Percentiles rank a stretch among this genome's conserved stretches.
Evolutionary conservation across 2,797 vertebrate species (phyloP).

Genomic region (Tragelaphus oryx): DNA sequence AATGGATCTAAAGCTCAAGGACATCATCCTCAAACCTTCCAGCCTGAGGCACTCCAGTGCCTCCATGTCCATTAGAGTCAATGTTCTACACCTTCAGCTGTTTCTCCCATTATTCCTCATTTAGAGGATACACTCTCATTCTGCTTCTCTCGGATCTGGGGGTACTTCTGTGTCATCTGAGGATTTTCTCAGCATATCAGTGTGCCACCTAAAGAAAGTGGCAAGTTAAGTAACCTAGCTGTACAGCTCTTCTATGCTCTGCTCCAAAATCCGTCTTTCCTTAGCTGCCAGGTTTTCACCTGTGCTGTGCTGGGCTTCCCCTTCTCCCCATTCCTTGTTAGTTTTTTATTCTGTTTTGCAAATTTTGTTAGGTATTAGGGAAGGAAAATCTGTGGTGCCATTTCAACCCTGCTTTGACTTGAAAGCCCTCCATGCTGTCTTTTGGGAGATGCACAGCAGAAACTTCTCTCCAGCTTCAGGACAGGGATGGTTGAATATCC

Average conservation of each 20-base stretch:
- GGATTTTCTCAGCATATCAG: background rate
- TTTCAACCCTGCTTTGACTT: background rate
- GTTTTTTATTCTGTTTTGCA: background rate
- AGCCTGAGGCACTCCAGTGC: accelerated
- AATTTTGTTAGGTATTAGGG: background rate
- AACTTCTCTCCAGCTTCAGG: background rate
- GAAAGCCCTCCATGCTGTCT: background rate
- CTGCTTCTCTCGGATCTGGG: background rate
- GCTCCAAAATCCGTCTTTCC: background rate
- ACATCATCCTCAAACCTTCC: background rate
- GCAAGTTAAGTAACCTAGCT: background rate
- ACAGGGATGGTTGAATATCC: background rate
- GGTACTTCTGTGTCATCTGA: background rate
- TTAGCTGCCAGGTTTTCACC: background rate
- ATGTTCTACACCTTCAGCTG: background rate
- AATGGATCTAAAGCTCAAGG: background rate
- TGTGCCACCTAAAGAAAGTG: background rate
- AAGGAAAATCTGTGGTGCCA: background rate
- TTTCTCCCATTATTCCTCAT: background rate
- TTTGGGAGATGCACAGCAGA: background rate
- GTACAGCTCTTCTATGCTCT: background rate
- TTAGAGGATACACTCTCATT: background rate
- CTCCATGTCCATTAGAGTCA: background rate
- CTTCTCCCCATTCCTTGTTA: background rate
- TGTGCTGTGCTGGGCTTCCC: background rate